Conservation (phyloP, 2,797 vertebrate species). For the Setipinna tenuifilis region DNA sequence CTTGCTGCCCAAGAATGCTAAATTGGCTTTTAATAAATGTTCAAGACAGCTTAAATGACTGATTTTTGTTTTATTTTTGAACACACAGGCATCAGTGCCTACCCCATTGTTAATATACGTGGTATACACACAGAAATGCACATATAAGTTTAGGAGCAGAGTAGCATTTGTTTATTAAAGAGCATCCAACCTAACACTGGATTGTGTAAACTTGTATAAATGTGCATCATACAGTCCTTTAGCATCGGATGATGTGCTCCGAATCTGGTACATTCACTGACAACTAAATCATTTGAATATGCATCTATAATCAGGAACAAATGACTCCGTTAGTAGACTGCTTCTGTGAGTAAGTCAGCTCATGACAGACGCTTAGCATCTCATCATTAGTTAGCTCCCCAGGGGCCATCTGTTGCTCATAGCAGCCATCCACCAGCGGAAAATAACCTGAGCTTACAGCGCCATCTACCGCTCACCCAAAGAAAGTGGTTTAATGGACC, state of each 20-base stretch:
- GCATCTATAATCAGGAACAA: not conserved
- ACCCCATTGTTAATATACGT: too few relatives aligned
- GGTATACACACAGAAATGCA: too few relatives aligned
- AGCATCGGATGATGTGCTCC: too few relatives aligned
- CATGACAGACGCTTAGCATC: not conserved
- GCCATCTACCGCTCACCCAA: not conserved
- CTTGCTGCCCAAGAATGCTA: too few relatives aligned
- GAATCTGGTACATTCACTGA: not conserved
- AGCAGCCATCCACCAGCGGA: not conserved
- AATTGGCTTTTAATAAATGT: too few relatives aligned
- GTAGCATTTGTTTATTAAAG: too few relatives aligned
- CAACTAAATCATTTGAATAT: not conserved
- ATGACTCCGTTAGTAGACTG: not conserved
- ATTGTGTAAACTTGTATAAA: not conserved
- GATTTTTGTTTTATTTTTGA: too few relatives aligned
- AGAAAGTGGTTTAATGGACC: not conserved
- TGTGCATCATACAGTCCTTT: too few relatives aligned
- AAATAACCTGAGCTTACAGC: not conserved
- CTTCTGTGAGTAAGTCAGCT: not conserved
- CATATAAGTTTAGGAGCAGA: too few relatives aligned
- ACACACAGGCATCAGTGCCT: too few relatives aligned
- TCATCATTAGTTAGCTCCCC: not conserved
- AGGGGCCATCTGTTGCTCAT: slow-evolving; percentile 53
- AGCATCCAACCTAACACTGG: too few relatives aligned
- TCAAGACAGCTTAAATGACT: too few relatives aligned